These are phyloP conservation scores for Rhopalosiphum nymphaeae DNA, from an alignment of 2,888 invertebrate species.

Conservation along the genomic window DNA sequence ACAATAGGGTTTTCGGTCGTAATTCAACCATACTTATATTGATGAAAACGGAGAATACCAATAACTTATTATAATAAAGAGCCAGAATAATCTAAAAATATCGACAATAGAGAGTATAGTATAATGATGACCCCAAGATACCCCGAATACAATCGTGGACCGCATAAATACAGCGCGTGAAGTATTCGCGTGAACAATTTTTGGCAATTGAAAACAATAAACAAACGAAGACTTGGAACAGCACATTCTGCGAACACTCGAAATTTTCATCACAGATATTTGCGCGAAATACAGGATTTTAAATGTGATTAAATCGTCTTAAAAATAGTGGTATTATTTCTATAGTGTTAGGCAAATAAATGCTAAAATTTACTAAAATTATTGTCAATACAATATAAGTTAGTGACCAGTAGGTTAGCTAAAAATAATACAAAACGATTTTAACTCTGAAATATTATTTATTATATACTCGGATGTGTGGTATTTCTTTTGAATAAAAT, in stretches of 20 bases:
- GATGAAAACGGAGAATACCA: slow-evolving; percentile 9
- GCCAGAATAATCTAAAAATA: slow-evolving; percentile 8
- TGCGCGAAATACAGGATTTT: background rate
- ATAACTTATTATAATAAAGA: slow-evolving; percentile 21
- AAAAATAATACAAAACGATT: background rate
- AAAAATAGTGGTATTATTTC: background rate
- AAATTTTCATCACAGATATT: background rate
- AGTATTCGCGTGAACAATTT: background rate
- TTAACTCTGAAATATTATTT: background rate
- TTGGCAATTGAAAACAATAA: background rate
- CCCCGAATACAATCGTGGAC: slow-evolving; percentile 5
- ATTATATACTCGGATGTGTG: background rate
- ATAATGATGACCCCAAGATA: slow-evolving; percentile 6
- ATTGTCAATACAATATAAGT: background rate
- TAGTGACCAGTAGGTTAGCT: background rate
- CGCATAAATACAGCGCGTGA: background rate
- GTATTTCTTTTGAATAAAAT: background rate
- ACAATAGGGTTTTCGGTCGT: slow-evolving; percentile 23
- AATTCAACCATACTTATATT: background rate
- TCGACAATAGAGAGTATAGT: slow-evolving; percentile 20
- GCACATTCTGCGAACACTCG: background rate
- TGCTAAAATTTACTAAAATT: background rate
- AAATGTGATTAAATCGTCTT: background rate
- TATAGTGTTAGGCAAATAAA: background rate
- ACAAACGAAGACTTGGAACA: background rate